Evolutionary conservation across 2,113 vertebrate genomes (phyloP).

Genomic region (Pandion haliaetus): DNA sequence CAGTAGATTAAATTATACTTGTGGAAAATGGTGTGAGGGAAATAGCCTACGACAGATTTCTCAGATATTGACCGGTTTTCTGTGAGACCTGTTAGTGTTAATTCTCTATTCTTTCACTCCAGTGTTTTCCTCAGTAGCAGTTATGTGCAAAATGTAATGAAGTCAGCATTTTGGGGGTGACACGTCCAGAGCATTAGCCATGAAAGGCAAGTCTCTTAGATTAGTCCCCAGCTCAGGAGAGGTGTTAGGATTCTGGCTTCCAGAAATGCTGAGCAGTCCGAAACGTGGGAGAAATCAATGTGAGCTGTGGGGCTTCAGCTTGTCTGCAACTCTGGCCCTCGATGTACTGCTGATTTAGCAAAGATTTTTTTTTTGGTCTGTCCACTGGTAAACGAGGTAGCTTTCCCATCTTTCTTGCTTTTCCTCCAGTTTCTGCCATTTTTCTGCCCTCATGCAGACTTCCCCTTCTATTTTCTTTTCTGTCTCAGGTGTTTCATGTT

Average conservation of each 20-base stretch:
- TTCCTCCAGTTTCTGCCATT: not conserved
- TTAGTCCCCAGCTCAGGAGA: not conserved
- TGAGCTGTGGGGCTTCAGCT: not conserved
- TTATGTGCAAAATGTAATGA: not conserved
- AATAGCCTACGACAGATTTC: conserved; percentile 38
- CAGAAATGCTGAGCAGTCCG: not conserved
- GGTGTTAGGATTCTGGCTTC: not conserved
- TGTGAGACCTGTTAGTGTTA: not conserved
- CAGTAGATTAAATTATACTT: conserved; percentile 9
- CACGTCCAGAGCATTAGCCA: not conserved
- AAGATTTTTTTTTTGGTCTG: not conserved
- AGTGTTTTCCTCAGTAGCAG: not conserved
- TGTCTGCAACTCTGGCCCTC: not conserved
- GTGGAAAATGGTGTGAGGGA: not conserved
- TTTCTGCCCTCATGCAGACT: not conserved
- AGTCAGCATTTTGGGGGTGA: not conserved
- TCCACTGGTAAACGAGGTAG: not conserved
- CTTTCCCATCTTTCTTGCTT: not conserved
- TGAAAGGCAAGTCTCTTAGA: not conserved
- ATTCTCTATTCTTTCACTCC: not conserved
- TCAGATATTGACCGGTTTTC: not conserved
- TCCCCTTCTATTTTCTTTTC: not conserved
- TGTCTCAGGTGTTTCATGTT: not conserved
- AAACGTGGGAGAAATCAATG: not conserved
- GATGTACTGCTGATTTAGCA: not conserved